Evolutionary conservation across 2,113 vertebrate genomes (phyloP).

Genomic region (Leucoraja erinaceus): DNA sequence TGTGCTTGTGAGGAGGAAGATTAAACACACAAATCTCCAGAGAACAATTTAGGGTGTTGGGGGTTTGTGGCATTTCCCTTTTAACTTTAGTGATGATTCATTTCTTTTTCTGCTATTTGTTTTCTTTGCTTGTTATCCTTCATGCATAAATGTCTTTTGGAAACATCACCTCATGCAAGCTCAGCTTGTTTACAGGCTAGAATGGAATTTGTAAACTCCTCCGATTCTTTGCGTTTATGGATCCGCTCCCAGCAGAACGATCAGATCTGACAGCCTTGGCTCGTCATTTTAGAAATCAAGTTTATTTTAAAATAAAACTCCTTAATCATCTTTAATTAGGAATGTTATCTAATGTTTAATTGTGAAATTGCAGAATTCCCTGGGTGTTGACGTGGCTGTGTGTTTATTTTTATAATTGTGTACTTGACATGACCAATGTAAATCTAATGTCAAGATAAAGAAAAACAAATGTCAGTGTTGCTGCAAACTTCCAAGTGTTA

Average conservation of each 20-base stretch:
- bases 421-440: background rate
- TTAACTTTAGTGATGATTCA: constrained; percentile 14
- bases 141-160: background rate
- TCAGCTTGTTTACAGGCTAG: background rate
- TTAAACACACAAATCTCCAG: background rate
- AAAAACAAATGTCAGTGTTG: background rate
- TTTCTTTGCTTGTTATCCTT: constrained; percentile 25
- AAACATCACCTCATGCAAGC: constrained; percentile 19
- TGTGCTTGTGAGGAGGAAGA: background rate
- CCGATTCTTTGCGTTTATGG: background rate
- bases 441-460: background rate
- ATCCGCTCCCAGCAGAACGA: background rate
- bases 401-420: background rate
- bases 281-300: background rate
- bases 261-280: background rate
- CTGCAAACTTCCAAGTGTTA: background rate
- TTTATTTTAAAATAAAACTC: background rate
- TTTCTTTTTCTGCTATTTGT: constrained; percentile 7
- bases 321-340: background rate
- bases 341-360: background rate
- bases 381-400: background rate
- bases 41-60: background rate
- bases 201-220: background rate
- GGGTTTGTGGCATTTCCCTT: background rate
- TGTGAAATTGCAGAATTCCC: background rate